These are phyloP conservation scores for Hesperia comma DNA, from an alignment of 2,888 invertebrate genomes.

Conservation along the genomic window DNA sequence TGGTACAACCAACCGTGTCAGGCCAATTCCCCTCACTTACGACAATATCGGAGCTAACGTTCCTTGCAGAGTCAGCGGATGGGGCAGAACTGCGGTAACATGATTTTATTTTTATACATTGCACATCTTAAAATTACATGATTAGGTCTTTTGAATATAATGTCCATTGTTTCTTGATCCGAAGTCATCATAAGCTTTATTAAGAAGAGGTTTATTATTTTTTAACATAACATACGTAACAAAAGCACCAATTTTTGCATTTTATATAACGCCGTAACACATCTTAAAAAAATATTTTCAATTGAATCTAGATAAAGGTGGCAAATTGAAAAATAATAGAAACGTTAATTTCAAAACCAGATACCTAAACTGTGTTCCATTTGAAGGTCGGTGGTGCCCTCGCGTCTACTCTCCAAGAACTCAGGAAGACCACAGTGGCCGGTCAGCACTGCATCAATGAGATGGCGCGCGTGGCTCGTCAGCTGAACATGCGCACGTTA, in stretches of 20 bases:
- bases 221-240: too few species aligned
- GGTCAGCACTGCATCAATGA: conserved; percentile 48
- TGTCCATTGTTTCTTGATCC: too few species aligned
- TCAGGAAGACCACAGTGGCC: conserved; percentile 44
- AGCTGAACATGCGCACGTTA: conserved; percentile 51
- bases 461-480: conserved; percentile 37
- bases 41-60: conserved; percentile 45
- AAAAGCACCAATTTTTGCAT: too few species aligned
- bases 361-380: background rate
- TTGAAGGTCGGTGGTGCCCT: conserved; percentile 55
- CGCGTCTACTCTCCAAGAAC: conserved; percentile 47
- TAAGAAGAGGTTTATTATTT: too few species aligned
- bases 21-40: conserved; percentile 41
- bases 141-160: too few species aligned
- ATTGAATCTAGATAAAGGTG: too few species aligned
- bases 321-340: background rate
- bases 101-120: too few species aligned
- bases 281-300: too few species aligned
- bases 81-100: conserved; percentile 51
- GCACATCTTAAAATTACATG: too few species aligned
- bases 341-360: background rate
- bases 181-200: too few species aligned
- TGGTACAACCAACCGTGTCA: conserved; percentile 36
- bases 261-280: too few species aligned
- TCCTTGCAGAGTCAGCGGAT: conserved; percentile 48